Conservation (phyloP, 2,113 vertebrate species). For the Dascyllus trimaculatus region DNA sequence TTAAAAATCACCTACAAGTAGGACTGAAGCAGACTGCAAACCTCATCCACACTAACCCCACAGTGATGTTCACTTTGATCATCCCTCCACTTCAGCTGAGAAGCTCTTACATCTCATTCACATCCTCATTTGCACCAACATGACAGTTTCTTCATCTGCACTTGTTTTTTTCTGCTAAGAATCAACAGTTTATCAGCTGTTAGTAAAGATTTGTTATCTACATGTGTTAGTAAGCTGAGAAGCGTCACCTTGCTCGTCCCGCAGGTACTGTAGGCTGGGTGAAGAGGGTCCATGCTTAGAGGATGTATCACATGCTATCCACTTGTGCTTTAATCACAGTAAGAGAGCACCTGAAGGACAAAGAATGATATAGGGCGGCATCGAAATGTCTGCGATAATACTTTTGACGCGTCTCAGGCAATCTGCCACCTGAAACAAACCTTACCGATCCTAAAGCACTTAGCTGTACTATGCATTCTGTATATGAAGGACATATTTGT, state of each 20-base stretch:
- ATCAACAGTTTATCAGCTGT: conserved; percentile 50
- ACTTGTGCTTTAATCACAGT: conserved; percentile 81
- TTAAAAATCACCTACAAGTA: conserved; percentile 40
- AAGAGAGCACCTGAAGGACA: conserved; percentile 67
- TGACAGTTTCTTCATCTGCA: conserved; percentile 28
- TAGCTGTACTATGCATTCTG: conserved; percentile 72
- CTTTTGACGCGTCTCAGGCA: conserved; percentile 44
- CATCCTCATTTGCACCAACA: conserved; percentile 19
- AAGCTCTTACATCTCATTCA: conserved; percentile 33
- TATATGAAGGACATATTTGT: conserved; percentile 69
- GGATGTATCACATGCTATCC: conserved; percentile 72
- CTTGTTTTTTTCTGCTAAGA: conserved; percentile 34
- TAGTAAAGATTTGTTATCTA: conserved; percentile 62
- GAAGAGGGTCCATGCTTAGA: conserved; percentile 73
- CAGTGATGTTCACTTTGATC: conserved; percentile 34
- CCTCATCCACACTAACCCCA: conserved; percentile 41
- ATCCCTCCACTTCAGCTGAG: conserved; percentile 30
- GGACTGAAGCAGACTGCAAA: conserved; percentile 38
- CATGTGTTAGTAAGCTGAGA: conserved; percentile 60
- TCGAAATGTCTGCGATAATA: conserved; percentile 55
- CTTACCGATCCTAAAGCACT: conserved; percentile 70
- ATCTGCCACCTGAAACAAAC: conserved; percentile 56
- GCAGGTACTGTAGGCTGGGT: conserved; percentile 47
- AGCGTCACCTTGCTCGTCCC: conserved; percentile 52
- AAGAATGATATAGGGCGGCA: conserved; percentile 39